Evolutionary conservation across 1,140 invertebrate genomes (phyloP).

Genomic region (Lasioglossum baleicum): DNA sequence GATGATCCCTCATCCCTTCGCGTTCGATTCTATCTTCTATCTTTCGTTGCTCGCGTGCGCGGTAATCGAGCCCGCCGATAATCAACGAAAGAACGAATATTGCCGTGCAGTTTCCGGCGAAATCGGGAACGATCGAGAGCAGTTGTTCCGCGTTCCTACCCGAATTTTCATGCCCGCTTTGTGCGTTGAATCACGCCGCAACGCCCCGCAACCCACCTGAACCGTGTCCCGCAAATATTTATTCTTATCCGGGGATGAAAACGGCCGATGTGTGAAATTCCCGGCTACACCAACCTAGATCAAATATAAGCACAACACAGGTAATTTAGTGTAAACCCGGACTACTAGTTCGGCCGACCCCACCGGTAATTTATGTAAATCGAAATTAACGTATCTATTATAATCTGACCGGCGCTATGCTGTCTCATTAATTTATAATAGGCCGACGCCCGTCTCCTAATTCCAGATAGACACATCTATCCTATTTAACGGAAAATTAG

Average conservation of each 20-base stretch:
- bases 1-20: conserved; percentile 55
- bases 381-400: too few species aligned
- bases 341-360: not conserved
- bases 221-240: not conserved
- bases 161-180: too few species aligned
- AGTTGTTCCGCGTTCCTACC: not conserved
- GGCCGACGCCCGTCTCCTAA: too few species aligned
- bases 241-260: not conserved
- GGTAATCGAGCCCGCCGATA: conserved; percentile 28
- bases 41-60: conserved; percentile 39
- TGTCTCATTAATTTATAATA: too few species aligned
- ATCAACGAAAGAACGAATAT: conserved; percentile 25
- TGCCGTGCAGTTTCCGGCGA: not conserved
- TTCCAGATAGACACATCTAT: too few species aligned
- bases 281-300: too few species aligned
- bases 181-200: too few species aligned
- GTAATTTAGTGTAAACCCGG: not conserved
- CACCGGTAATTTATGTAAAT: too few species aligned
- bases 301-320: not conserved
- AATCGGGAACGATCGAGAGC: conserved; percentile 13
- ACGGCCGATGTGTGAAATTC: not conserved
- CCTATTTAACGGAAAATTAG: too few species aligned
- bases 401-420: too few species aligned
- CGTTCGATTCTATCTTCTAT: conserved; percentile 43
- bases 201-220: too few species aligned